Base-by-base conservation (phyloP, 2,113 vertebrate species). In the Ceyx melanurus region DNA sequence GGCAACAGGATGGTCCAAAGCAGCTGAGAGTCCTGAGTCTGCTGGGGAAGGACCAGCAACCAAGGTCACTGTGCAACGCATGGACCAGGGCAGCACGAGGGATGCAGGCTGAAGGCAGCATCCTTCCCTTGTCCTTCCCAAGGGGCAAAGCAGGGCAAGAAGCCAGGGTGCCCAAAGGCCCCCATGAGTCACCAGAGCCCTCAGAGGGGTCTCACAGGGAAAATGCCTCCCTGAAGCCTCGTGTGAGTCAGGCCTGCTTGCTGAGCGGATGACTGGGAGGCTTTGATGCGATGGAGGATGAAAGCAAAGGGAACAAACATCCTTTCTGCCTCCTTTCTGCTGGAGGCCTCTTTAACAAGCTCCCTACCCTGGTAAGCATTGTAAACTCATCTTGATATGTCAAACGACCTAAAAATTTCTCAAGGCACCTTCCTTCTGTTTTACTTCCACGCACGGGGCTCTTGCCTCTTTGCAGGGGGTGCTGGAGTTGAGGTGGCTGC, bases 401-500 rank as follows among this genome's bases (percentile, higher is more conserved):
- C 48, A 46, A 45, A 57, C 0, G 5, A 33, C 40, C 70, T 40
- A 18, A 40, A 23, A 1, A 7, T 12, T 21, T 18, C 33, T 28
- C 19, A 2, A 2, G 46, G 3, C 28, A 21, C 31, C 29, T 70
- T 25, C 13, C 3, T 74, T 71, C 48, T 62, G 19, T 29, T 79
- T 42, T 15, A 5, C 2, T 56, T 3, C 19, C 19, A 1, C 0
- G 0, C 25, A 6, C 0, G 1, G 31, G 43, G 18, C 20, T 60
- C 10, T 33, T 31, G 28, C 40, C 28, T 10, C 51, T 31, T 13
- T 14, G 22, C 66, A 45, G 37, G 50, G 28, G 31, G 9, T 53
- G 56, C 25, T 23, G 0, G 0, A 13, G 23, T 26, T 73, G 50
- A 9, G 10, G 8, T 40, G 33, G 72, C 45, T 23, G 26, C 40